These are phyloP conservation scores for Formicarius rufipectus DNA, from an alignment of 2,113 vertebrate species.

Conservation along the genomic window DNA sequence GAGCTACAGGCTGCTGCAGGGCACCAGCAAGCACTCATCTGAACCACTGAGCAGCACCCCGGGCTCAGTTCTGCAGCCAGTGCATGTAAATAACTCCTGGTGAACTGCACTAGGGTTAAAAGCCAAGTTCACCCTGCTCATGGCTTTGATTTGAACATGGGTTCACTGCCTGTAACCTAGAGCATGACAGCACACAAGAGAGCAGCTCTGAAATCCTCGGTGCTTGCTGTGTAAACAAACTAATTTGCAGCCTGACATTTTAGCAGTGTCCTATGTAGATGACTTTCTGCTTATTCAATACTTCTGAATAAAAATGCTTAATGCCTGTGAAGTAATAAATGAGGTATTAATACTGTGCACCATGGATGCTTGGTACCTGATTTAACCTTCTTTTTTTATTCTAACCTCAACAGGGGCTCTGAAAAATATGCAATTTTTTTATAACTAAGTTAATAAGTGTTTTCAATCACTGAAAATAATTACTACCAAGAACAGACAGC, in stretches of 20 bases:
- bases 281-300: slow-evolving; percentile 31
- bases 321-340: slow-evolving; percentile 12
- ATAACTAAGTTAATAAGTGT: not conserved
- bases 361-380: not conserved
- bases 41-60: not conserved
- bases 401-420: not conserved
- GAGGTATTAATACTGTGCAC: not conserved
- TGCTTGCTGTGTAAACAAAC: not conserved
- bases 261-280: not conserved
- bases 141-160: not conserved
- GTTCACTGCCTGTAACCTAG: not conserved
- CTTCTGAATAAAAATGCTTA: slow-evolving; percentile 40
- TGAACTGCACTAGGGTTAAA: not conserved
- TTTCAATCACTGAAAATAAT: slow-evolving; percentile 3
- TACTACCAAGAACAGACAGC: not conserved
- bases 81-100: slow-evolving; percentile 16
- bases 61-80: not conserved
- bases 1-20: not conserved
- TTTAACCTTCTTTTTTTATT: slow-evolving; percentile 24
- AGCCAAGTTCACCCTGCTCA: not conserved
- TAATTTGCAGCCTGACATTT: slow-evolving; percentile 59
- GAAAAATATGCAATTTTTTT: not conserved
- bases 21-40: not conserved
- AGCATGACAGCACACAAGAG: not conserved
- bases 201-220: not conserved